Evolutionary conservation across 2,113 vertebrate species (phyloP).

Genomic region (Pedetes capensis): DNA sequence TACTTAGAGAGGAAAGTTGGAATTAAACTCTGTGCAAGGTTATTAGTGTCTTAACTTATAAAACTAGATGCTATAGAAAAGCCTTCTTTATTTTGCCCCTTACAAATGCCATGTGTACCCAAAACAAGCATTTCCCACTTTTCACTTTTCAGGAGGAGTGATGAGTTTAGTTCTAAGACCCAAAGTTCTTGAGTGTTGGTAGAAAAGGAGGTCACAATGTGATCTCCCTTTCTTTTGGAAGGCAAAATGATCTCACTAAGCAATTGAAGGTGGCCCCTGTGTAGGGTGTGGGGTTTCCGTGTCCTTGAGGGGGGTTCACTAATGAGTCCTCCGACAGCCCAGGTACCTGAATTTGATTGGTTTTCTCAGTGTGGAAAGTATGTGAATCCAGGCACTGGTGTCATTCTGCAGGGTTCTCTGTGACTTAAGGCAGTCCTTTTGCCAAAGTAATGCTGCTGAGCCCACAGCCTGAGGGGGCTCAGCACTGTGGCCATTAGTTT

Average conservation of each 20-base stretch:
- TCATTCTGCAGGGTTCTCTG: neutral
- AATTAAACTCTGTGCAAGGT: neutral
- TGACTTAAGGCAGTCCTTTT: neutral
- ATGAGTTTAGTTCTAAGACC: neutral
- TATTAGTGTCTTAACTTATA: neutral
- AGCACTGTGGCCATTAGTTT: neutral
- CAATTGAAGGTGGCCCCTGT: neutral
- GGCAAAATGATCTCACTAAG: neutral
- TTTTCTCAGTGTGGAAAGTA: neutral
- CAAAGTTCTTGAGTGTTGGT: neutral
- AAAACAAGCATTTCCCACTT: neutral
- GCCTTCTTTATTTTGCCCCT: accelerated
- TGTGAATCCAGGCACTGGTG: accelerated
- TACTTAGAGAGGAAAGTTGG: neutral
- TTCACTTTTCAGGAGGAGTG: neutral
- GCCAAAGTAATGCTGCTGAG: neutral
- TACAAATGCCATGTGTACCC: neutral
- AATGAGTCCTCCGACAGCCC: neutral
- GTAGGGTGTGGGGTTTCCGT: too few species aligned
- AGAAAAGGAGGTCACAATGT: neutral
- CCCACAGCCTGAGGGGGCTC: neutral
- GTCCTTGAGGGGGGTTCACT: neutral
- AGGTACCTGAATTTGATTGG: neutral
- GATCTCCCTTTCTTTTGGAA: neutral
- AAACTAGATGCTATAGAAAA: neutral